Base-by-base conservation (phyloP, 2,113 vertebrate species). In the Callaeas wilsoni region DNA sequence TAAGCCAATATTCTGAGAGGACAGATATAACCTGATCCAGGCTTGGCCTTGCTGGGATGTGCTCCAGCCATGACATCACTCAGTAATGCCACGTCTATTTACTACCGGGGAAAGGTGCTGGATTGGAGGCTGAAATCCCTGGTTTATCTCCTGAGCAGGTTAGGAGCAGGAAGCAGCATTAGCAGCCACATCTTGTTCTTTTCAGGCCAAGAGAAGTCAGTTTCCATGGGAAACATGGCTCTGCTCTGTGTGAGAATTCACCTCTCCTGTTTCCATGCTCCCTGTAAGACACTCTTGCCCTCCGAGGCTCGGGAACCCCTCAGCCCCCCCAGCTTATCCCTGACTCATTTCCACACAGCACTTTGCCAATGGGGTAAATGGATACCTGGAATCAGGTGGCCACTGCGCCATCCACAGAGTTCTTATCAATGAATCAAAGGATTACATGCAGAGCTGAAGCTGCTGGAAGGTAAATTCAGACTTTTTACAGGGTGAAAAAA, bases 21-120 rank as follows among this genome's bases (percentile, higher is more conserved):
- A 87, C 74, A 87, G 93, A 94, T 92, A 91, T 50, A 92, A 92
- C 93, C 94, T 97, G 94, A 94, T 91, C 94, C 89, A 81, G 93
- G 91, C 95, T 96, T 92, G 93, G 89, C 89, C 79, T 92, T 6
- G 44, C 93, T 91, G 91, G 96, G 85, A 73, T 25, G 50, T 33
- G 76, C 57, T 96, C 92, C 84, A 95, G 96, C 89, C 68, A 73
- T 96, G 93, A 96, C 87, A 94, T 95, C 94, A 96, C 67, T 18
- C 70, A 26, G 47, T 86, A 87, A 94, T 89, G 85, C 83, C 84
- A 89, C 23, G 49, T 87, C 75, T 93, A 80, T 97, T 91, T 96
- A 93, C 90, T 94, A 68, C 71, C 2, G 23, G 68, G 89, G 93
- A 91, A 85, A 56, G 94, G 91, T 83, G 84, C 71, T 65, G 91